Evolutionary conservation across 2,113 vertebrate species (phyloP), one percentile per base, ranked within the genome.

Genomic region (Myxocyprinus asiaticus): DNA sequence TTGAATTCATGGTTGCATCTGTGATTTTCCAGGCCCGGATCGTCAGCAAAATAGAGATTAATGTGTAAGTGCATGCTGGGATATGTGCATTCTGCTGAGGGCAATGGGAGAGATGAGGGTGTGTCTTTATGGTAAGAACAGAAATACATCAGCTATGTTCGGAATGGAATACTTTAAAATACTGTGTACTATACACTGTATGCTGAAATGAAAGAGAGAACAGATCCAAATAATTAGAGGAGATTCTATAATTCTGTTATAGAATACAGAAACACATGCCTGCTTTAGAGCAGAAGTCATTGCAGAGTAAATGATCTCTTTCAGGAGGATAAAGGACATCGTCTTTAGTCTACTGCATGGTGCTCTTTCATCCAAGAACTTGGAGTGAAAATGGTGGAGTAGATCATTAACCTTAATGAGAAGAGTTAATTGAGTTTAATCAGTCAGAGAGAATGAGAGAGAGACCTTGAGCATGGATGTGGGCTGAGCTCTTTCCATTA

Each of bases 381-480:
- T 68, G 50, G n/a, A 71, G 67, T 61, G 67, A 14, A 56, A 71
- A 64, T 69, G 67, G 53, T 61, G 67, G 14, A 71, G 67, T 63
- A 79, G 77, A 69, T 79, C 77, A 71, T 79, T 76, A 76, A 76
- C 73, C 73, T 76, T 76, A 76, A 76, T 79, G 68, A 64, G 67
- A 68, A 15, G 59, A 79, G 77, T 63, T 71, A 79, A 79, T 79
- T 71, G 68, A 64, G 77, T 47, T 71, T 55, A 62, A 79, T 79
- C 67, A 71, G 67, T 71, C n/a, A 53, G 62, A n/a, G 56, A 62
- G 62, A 69, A 69, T 69, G 77, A 68, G 65, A 71, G 11, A 65
- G 73, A 64, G 59, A 75, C 56, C 15, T 15, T 10, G n/a, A 17
- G 58, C 71, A 33, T 44, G 6, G 9, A 65, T 44, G 47, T 14